phyloP scores from a whole-genome alignment of 2,888 invertebrate species.

The Papilio elwesi region DNA sequence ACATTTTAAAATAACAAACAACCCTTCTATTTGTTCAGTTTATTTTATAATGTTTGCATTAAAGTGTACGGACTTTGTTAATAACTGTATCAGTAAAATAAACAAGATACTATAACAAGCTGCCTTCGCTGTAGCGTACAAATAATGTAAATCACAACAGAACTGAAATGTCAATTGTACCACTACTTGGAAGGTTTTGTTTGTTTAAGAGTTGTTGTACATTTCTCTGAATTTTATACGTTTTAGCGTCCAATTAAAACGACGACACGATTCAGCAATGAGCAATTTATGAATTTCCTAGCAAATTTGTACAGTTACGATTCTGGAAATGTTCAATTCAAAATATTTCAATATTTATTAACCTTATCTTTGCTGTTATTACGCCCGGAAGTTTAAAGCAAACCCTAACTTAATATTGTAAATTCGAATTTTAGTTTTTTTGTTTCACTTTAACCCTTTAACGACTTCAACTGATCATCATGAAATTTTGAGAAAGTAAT shows the following conservation, averaged over 20 bases:
- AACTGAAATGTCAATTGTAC: slow-evolving; percentile 16
- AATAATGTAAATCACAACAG: slow-evolving; percentile 9
- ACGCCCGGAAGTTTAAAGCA: no score
- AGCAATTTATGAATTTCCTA: neutral
- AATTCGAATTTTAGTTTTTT: no score
- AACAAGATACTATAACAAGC: neutral
- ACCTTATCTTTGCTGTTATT: no score
- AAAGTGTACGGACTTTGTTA: neutral
- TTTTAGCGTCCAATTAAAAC: slow-evolving; percentile 9
- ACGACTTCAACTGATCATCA: no score
- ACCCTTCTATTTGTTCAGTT: neutral
- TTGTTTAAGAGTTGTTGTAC: slow-evolving; percentile 4
- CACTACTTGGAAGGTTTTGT: neutral
- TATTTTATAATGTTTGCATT: neutral
- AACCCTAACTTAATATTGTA: no score
- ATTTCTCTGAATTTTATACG: slow-evolving; percentile 3
- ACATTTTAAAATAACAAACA: neutral
- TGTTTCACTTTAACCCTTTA: no score
- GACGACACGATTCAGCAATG: neutral
- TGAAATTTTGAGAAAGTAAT: no score
- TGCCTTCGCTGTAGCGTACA: neutral
- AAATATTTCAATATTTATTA: no score
- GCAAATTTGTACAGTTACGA: neutral
- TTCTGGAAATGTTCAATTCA: no score
- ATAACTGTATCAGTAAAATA: neutral